phyloP scores from a whole-genome alignment of 2,797 vertebrate species.

The Poeciliopsis gracilis region DNA sequence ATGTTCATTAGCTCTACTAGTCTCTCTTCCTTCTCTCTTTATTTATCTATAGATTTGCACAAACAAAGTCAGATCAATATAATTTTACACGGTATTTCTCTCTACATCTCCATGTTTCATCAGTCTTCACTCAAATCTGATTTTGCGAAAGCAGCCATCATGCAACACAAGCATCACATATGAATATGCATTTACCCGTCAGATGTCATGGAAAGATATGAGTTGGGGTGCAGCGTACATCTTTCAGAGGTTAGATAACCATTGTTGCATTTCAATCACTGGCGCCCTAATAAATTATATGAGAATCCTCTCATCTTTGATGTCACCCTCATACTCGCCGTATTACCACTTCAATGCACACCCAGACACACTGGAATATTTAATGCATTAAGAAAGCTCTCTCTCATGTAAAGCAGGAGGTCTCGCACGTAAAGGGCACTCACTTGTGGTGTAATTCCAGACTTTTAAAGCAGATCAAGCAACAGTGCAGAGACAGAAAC shows the following conservation, averaged over 20 bases:
- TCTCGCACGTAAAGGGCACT: slow-evolving; percentile 26
- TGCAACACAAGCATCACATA: slow-evolving; percentile 12
- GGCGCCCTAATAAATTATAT: slow-evolving; percentile 24
- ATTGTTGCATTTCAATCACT: slow-evolving; percentile 17
- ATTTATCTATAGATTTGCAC: not conserved
- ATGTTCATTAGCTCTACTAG: not conserved
- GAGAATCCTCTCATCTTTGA: slow-evolving; percentile 18
- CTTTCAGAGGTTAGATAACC: slow-evolving; percentile 10
- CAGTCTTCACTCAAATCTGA: slow-evolving; percentile 3
- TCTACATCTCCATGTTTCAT: slow-evolving; percentile 4
- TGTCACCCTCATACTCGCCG: slow-evolving; percentile 17
- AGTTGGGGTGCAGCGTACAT: not conserved
- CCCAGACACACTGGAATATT: slow-evolving; percentile 20
- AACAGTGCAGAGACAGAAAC: not conserved
- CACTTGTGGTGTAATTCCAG: slow-evolving; percentile 7
- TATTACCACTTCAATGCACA: slow-evolving; percentile 23
- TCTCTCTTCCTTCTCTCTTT: not conserved
- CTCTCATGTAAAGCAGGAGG: slow-evolving; percentile 24
- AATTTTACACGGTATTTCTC: slow-evolving; percentile 24
- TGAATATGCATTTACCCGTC: slow-evolving; percentile 25
- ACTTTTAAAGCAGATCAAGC: slow-evolving; percentile 18
- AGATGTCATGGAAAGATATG: slow-evolving; percentile 18
- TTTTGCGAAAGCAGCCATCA: slow-evolving; percentile 5
- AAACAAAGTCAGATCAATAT: slow-evolving; percentile 3
- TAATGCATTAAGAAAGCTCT: slow-evolving; percentile 17